Conservation (phyloP, 2,113 vertebrate genomes). For the Poecile atricapillus region DNA sequence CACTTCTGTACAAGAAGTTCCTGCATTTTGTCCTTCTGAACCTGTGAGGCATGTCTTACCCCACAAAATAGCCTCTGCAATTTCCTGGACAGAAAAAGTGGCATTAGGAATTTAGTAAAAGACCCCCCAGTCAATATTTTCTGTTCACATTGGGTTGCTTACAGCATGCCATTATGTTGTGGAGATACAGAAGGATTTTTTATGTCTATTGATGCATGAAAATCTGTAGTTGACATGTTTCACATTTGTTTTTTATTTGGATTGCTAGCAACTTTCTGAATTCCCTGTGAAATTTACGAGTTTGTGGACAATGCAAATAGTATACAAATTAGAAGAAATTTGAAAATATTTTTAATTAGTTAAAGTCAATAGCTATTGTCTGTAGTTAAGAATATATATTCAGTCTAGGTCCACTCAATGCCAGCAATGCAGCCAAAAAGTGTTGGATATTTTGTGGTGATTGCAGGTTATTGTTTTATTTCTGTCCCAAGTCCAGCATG, state of each 20-base stretch:
- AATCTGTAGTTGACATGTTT: background rate
- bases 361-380: background rate
- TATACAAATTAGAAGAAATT: background rate
- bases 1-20: background rate
- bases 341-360: background rate
- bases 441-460: background rate
- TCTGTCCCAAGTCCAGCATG: background rate
- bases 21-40: background rate
- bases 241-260: background rate
- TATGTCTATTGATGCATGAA: background rate
- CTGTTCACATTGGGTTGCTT: background rate
- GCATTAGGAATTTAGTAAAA: background rate
- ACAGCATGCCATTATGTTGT: background rate
- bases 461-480: background rate
- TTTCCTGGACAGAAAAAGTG: background rate
- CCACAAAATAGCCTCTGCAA: background rate
- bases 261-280: background rate
- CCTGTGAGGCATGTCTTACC: background rate
- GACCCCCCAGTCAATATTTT: background rate
- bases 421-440: background rate
- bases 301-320: background rate
- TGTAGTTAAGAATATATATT: background rate
- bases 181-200: background rate
- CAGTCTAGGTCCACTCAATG: background rate
- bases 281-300: background rate